Evolutionary conservation across 2,888 invertebrate species (phyloP).

Genomic region (Ariolimax columbianus): DNA sequence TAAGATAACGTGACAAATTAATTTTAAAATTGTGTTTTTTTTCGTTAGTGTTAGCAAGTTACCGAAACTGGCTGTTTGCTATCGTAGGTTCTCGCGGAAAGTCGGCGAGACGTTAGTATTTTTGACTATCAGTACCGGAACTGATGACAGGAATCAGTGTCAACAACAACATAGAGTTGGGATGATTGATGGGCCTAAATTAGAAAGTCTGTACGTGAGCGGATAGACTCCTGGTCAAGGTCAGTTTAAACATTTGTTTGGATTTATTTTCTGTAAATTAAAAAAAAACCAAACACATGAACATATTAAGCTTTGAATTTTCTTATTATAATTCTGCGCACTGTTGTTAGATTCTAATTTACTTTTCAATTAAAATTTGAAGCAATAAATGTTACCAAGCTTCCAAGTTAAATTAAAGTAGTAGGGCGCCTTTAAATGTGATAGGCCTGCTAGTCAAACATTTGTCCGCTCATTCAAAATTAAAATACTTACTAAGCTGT

Average conservation of each 20-base stretch:
- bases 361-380: too few species aligned
- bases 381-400: too few species aligned
- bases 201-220: background rate
- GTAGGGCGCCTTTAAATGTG: too few species aligned
- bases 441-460: too few species aligned
- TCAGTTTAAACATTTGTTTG: background rate
- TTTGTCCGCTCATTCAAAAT: too few species aligned
- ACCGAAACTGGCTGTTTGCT: conserved; percentile 5
- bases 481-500: too few species aligned
- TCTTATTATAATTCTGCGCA: too few species aligned
- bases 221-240: background rate
- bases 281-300: background rate
- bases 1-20: too few species aligned
- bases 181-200: background rate
- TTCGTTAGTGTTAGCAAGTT: background rate
- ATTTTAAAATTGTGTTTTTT: too few species aligned
- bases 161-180: conserved; percentile 47
- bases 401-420: too few species aligned
- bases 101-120: conserved; percentile 61
- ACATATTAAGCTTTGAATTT: background rate
- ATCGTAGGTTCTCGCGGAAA: conserved; percentile 45
- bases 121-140: conserved; percentile 61
- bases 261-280: background rate
- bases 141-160: conserved; percentile 59
- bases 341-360: too few species aligned